Evolutionary conservation across 2,888 invertebrate species (phyloP).

Genomic region (Melanchra persicariae): DNA sequence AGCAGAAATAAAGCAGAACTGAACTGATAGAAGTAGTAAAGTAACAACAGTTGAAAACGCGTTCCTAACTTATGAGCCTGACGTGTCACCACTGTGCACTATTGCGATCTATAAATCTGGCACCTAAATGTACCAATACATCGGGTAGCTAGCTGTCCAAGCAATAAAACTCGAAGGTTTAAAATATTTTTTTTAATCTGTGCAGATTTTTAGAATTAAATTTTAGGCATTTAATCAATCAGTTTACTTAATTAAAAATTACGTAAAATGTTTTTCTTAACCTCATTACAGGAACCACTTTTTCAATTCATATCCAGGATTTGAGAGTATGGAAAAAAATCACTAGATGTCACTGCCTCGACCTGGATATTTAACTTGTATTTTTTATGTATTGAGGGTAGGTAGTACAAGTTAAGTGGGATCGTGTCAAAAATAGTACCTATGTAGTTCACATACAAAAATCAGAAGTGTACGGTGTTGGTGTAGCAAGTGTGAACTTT

Average conservation of each 20-base stretch:
- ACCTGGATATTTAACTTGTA: too few species aligned
- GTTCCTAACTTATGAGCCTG: slow-evolving; percentile 18
- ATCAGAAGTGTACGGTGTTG: background rate
- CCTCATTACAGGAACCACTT: too few species aligned
- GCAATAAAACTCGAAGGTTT: background rate
- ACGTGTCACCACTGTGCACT: slow-evolving; percentile 17
- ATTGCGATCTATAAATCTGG: slow-evolving; percentile 33
- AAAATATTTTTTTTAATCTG: too few species aligned
- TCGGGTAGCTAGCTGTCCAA: background rate
- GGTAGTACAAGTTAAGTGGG: too few species aligned
- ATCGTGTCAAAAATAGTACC: too few species aligned
- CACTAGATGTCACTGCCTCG: too few species aligned
- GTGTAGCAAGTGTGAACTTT: background rate
- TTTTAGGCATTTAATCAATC: background rate
- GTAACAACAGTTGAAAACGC: slow-evolving; percentile 6
- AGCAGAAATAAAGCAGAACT: background rate
- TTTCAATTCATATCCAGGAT: too few species aligned
- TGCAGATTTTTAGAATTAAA: background rate
- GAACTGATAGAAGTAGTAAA: slow-evolving; percentile 2
- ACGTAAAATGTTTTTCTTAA: too few species aligned
- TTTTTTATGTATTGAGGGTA: background rate
- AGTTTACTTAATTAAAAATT: background rate
- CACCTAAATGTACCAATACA: background rate
- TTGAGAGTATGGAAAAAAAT: too few species aligned
- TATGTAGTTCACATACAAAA: background rate